Evolutionary conservation across 2,113 vertebrate genomes (phyloP), one percentile per base, ranked within the genome.

Genomic region (Craseonycteris thonglongyai): DNA sequence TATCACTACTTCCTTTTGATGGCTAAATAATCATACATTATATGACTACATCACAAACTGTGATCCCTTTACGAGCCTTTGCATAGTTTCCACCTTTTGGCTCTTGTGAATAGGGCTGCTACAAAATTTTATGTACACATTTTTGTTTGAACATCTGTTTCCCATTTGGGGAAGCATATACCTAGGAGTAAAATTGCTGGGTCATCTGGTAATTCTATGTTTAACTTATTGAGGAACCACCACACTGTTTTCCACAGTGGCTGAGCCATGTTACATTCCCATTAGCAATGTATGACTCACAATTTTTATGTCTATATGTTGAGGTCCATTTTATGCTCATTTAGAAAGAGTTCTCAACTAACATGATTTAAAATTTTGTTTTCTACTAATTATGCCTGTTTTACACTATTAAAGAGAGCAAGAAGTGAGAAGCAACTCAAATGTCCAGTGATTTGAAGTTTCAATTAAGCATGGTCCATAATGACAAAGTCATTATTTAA

Each of bases 91-190:
- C 9, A 75, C 16, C 35, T 68, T 81, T 61, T 10, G 40, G 12
- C 13, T 83, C 12, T 26, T 28, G 15, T 26, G 30, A 38, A 42
- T 33, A n/a, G n/a, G 56, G 22, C 21, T 66, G 49, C 45, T n/a
- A 8, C 42, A 63, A 83, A 78, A 63, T 33, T 49, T 86, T 24
- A 40, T 1, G 5, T 9, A 10, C 18, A 40, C 30, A 8, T 35
- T 61, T 58, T 47, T 81, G 18, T 58, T 56, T 65, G 38, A 71
- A 78, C 75, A 93, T 82, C 81, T 95, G 95, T 59, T 96, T 75
- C 22, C 11, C 26, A 2, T 56, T 42, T 40, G 51, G 42, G 35
- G 35, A 22, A 45, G 30, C 28, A 45, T 22, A 87, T 21, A 16
- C 21, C 47, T 61, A 38, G 51, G 49, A 28, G 40, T 69, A 40